Evolutionary conservation across 2,797 vertebrate genomes (phyloP), one percentile per base, ranked within the genome.

Genomic region (Huso huso): DNA sequence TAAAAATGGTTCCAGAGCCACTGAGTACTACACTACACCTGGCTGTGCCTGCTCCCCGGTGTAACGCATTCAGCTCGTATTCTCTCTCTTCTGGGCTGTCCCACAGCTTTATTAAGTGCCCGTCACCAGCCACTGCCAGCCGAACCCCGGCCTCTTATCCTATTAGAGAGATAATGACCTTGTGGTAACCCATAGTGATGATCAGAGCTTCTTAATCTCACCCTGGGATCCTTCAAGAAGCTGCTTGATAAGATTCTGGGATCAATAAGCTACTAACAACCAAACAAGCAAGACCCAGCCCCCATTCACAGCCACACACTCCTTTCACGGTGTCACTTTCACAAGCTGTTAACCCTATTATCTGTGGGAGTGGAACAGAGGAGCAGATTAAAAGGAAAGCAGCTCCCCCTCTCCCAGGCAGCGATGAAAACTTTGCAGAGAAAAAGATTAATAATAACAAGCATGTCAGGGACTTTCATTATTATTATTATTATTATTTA

Each of bases 111-210:
- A 70, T 69, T 76, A 77, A 71, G 71, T 72, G 66, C 62, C 63
- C 68, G 68, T 70, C 69, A 58, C 69, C 61, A 69, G 69, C 71
- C 67, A 71, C 66, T 71, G 71, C 71, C 68, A 64, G 67, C 52
- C 67, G 68, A 60, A 71, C 71, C 71, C 59, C 49, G 63, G 60
- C 67, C 69, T 68, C 67, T 77, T 75, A 77, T 79, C 77, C 77
- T 70, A 74, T 79, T 79, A 77, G 74, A 61, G 61, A 70, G 70
- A 75, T 72, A 79, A 79, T 70, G 71, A 67, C 70, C 64, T 74
- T 49, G 23, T 53, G 68, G 70, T 73, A 73, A 76, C 72, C 74
- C 73, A 71, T 73, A 61, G 75, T 13, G 62, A 68, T 64, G 76
- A 75, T 75, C 77, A 77, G 72, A 77, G 71, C 53, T 67, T 58